Evolutionary conservation across 1,140 invertebrate genomes (phyloP), one percentile per base, ranked within the genome.

Genomic region (Eciton burchellii): DNA sequence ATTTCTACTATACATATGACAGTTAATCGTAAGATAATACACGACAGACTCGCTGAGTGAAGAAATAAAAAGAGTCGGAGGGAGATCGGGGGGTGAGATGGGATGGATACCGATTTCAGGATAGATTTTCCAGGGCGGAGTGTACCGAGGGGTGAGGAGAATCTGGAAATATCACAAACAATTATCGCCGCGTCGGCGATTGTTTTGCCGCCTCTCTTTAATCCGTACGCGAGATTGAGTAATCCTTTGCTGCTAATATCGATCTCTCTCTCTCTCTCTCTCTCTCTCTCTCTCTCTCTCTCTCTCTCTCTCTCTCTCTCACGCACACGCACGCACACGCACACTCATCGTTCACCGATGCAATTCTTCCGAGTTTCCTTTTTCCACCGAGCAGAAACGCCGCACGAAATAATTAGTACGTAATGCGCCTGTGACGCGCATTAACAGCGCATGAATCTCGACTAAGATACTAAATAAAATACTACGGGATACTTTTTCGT

Each of bases 1-100:
- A 92, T 87, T 91, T 92, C 91, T 93, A 93, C 91, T 93, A 93
- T 94, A 94, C 92, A 94, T 86, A 92, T 90, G 90, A 92, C 88
- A 90, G 87, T 90, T 91, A 92, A 91, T 92, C 89, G 89, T 92
- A 91, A 91, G 91, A 91, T 92, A 92, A 93, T 93, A 92, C 92
- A 93, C 85, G 90, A 91, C 88, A 90, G 91, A 92, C 88, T 91
- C 89, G 91, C 87, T n/a, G n/a, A 88, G 90, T 88, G 85, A 79
- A 72, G 82, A 88, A 82, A 82, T 79, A 81, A 87, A 84, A 85
- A 74, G 82, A 83, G 71, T 60, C 74, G 56, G 49, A 72, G 49
- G 63, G 63, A 77, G 72, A 29, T 16, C 9, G 29, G n/a, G n/a
- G 60, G 56, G 57, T 65, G 56, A 82, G 56, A 77, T 82, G 66